Evolutionary conservation across 2,113 vertebrate genomes (phyloP).

Genomic region (Seriola dumerili): DNA sequence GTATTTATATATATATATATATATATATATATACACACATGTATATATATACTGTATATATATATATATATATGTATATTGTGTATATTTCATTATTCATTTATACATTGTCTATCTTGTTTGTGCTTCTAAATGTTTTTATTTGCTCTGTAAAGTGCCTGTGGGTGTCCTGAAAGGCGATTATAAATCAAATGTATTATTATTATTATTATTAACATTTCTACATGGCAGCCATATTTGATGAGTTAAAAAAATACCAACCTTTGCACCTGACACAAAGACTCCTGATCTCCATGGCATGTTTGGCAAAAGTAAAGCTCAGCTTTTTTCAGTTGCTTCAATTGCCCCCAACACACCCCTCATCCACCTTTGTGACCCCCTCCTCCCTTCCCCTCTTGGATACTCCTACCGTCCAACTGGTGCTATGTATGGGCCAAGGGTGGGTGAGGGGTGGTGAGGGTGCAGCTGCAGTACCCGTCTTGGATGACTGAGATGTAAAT

Average conservation of each 20-base stretch:
- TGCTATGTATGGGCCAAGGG: conserved; percentile 77
- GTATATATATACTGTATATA: too few relatives aligned
- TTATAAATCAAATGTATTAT: too few relatives aligned
- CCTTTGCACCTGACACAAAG: conserved; percentile 48
- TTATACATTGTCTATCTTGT: too few relatives aligned
- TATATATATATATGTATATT: too few relatives aligned
- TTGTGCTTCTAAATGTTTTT: too few relatives aligned
- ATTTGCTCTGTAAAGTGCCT: too few relatives aligned
- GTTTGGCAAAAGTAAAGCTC: conserved; percentile 67
- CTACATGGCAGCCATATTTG: neutral
- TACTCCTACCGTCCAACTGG: conserved; percentile 44
- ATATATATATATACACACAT: too few relatives aligned
- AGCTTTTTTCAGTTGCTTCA: conserved; percentile 70
- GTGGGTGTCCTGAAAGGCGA: too few relatives aligned
- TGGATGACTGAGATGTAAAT: conserved; percentile 80
- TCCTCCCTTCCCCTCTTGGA: conserved; percentile 11
- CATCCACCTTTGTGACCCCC: conserved; percentile 22
- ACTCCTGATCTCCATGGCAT: conserved; percentile 46
- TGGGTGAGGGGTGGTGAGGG: conserved; percentile 39
- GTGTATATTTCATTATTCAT: too few relatives aligned
- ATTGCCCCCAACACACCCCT: neutral
- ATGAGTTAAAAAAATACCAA: conserved; percentile 35
- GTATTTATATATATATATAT: too few relatives aligned
- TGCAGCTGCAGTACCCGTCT: conserved; percentile 76
- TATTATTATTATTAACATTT: neutral